Conservation (phyloP, 2,113 vertebrate species). For the Loxodonta africana region DNA sequence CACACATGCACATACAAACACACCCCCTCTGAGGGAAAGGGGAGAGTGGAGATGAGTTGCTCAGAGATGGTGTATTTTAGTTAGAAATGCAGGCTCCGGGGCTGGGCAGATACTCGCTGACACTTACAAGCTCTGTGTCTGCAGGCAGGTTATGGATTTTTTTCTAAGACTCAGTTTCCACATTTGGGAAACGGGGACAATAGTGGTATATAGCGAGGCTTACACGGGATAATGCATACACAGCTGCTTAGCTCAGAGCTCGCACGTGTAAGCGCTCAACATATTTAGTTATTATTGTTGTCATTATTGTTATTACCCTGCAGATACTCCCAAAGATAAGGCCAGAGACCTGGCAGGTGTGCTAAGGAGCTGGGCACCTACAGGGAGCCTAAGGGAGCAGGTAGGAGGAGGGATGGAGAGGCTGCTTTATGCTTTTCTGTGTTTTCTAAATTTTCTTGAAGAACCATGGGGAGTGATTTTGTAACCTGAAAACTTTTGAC, state of each 20-base stretch:
- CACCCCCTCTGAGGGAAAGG: too few species aligned
- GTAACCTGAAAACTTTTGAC: neutral
- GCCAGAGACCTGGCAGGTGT: too few species aligned
- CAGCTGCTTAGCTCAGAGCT: neutral
- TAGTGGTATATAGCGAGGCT: neutral
- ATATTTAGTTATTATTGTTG: neutral
- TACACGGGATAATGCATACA: neutral
- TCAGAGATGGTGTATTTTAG: neutral
- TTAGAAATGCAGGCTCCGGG: neutral
- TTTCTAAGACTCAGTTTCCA: constrained; percentile 1
- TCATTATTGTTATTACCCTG: neutral
- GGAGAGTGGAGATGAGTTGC: neutral
- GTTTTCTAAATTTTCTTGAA: constrained; percentile 4
- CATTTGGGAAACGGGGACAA: neutral
- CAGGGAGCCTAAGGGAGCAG: neutral
- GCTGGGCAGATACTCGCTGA: neutral
- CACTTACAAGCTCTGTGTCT: neutral
- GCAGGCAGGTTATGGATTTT: neutral
- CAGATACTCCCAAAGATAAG: neutral
- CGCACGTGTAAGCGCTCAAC: neutral
- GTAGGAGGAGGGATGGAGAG: neutral
- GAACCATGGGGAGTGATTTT: neutral
- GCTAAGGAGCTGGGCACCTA: neutral
- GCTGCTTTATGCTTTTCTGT: neutral
- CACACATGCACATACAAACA: neutral